These are phyloP conservation scores for Lottia scabra DNA, from an alignment of 2,888 invertebrate genomes.

Conservation along the genomic window DNA sequence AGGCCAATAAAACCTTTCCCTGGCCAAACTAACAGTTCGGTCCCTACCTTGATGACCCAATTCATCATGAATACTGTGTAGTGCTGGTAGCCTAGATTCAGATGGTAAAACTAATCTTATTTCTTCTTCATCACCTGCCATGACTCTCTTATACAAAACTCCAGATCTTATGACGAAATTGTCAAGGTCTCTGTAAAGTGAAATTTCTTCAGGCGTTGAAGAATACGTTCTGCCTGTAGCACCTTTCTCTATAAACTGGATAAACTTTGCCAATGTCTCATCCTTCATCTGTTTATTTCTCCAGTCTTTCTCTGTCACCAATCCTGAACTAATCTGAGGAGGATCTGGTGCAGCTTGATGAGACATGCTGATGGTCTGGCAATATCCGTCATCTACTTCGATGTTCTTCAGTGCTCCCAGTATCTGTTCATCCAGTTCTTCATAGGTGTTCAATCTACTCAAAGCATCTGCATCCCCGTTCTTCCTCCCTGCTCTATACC, in stretches of 20 bases:
- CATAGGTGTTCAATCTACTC: background rate
- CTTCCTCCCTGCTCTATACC: constrained; percentile 14
- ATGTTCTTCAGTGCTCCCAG: background rate
- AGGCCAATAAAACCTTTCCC: no score
- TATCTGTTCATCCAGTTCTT: constrained; percentile 8
- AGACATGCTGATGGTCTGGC: background rate
- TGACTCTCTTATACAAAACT: no score
- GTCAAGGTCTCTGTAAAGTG: no score
- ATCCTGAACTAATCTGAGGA: background rate
- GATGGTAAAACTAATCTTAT: constrained; percentile 14
- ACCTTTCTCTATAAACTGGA: no score
- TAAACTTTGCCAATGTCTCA: background rate
- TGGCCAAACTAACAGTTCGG: background rate
- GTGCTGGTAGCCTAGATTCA: background rate
- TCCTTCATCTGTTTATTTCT: background rate
- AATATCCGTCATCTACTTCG: background rate
- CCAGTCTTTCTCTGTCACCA: background rate
- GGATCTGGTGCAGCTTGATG: background rate
- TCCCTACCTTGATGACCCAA: constrained; percentile 21
- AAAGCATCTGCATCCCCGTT: background rate
- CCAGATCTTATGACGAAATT: no score
- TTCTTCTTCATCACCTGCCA: constrained; percentile 3
- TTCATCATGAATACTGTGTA: constrained; percentile 6
- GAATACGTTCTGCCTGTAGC: no score
- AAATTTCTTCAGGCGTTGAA: no score